phyloP scores from a whole-genome alignment of 1,140 invertebrate genomes.

The Chymomyza costata region DNA sequence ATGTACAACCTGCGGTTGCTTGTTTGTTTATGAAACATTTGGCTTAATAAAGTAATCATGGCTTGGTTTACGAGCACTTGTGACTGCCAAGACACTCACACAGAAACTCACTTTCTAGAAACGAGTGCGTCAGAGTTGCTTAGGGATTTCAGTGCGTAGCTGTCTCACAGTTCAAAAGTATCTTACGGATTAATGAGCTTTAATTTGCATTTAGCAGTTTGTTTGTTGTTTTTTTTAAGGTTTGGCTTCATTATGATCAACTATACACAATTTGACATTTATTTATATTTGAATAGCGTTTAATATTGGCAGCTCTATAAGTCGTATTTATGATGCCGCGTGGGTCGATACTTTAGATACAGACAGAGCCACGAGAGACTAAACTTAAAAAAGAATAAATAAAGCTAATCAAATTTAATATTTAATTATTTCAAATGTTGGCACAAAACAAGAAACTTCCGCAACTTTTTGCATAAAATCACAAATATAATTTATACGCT shows the following conservation, averaged over 20 bases:
- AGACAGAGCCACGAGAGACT: background rate
- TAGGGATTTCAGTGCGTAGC: constrained; percentile 48
- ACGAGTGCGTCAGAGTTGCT: constrained; percentile 36
- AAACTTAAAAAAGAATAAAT: constrained; percentile 4
- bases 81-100: constrained; percentile 1
- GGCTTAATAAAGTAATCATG: constrained; percentile 72
- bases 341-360: too few species aligned
- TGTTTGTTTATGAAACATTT: constrained; percentile 72
- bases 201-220: constrained; percentile 69
- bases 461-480: constrained; percentile 17
- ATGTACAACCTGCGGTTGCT: constrained; percentile 66
- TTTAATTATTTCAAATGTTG: constrained; percentile 66
- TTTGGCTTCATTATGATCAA: constrained; percentile 54
- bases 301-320: constrained; percentile 56
- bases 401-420: constrained; percentile 66
- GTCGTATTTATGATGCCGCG: constrained; percentile 52
- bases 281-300: constrained; percentile 71
- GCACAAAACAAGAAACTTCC: constrained; percentile 62
- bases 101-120: constrained; percentile 52
- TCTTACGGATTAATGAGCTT: constrained; percentile 65
- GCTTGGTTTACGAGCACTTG: constrained; percentile 65
- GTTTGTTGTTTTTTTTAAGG: constrained; percentile 1
- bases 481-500: constrained; percentile 46
- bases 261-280: constrained; percentile 69
- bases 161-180: constrained; percentile 58